A percentile compares a stretch with the other conserved stretches of the same genome.
Conservation (phyloP, 2,113 vertebrate genomes). For the rabbit (Oryctolagus cuniculus) region mOryCun1.1 NC_091441.1:87004501-87005000, state of each 20-base stretch:
- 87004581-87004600: background rate
- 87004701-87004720: background rate
- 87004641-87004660: background rate
- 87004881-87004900: too few relatives aligned
- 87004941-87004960: too few relatives aligned
- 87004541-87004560: background rate
- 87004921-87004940: too few relatives aligned
- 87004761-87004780: background rate
- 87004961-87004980: too few relatives aligned
- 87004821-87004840: background rate
- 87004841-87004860: background rate
- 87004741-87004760: background rate
- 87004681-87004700: background rate
- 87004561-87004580: background rate
- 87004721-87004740: background rate
- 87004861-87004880: background rate
- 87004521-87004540: rapidly evolving
- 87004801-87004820: background rate
- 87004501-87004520: background rate
- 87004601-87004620: background rate
- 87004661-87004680: background rate
- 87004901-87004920: too few relatives aligned
- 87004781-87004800: background rate
- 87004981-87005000: too few relatives aligned
- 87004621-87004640: background rate